Conservation (phyloP, 2,888 invertebrate species). For the Orthonevra nobilis region DNA sequence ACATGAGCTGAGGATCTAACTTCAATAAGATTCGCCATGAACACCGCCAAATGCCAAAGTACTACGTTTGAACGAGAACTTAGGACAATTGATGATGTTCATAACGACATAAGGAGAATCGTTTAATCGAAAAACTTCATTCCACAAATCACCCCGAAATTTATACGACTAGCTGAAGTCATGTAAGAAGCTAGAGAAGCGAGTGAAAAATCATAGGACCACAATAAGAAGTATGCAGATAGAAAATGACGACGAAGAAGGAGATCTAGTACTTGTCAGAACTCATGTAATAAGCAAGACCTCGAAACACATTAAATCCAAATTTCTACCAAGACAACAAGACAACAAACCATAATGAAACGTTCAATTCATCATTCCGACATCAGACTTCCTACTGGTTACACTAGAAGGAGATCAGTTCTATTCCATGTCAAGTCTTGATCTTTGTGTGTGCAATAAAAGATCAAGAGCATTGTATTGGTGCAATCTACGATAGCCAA, state of each 20-base stretch:
- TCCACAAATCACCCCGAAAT: not conserved
- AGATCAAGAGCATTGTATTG: too few relatives aligned
- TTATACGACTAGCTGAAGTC: too few relatives aligned
- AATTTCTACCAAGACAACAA: not conserved
- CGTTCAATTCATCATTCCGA: too few relatives aligned
- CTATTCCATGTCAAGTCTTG: too few relatives aligned
- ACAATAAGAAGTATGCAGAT: not conserved
- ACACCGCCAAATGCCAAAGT: not conserved
- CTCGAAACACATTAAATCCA: not conserved
- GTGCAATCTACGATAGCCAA: too few relatives aligned
- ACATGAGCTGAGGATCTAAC: not conserved
- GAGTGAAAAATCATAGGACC: too few relatives aligned
- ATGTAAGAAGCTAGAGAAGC: too few relatives aligned
- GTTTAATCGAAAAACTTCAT: constrained; percentile 3
- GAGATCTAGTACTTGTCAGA: not conserved
- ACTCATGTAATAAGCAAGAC: constrained; percentile 8
- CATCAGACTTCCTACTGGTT: too few relatives aligned
- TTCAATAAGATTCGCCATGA: not conserved
- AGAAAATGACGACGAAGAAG: not conserved
- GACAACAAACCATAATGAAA: too few relatives aligned
- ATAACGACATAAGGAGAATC: not conserved
- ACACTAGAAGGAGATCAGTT: too few relatives aligned
- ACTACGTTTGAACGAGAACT: constrained; percentile 1
- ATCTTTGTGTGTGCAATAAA: too few relatives aligned
- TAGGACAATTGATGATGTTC: not conserved